Conservation (phyloP, 2,797 vertebrate species). For the Masticophis lateralis region DNA sequence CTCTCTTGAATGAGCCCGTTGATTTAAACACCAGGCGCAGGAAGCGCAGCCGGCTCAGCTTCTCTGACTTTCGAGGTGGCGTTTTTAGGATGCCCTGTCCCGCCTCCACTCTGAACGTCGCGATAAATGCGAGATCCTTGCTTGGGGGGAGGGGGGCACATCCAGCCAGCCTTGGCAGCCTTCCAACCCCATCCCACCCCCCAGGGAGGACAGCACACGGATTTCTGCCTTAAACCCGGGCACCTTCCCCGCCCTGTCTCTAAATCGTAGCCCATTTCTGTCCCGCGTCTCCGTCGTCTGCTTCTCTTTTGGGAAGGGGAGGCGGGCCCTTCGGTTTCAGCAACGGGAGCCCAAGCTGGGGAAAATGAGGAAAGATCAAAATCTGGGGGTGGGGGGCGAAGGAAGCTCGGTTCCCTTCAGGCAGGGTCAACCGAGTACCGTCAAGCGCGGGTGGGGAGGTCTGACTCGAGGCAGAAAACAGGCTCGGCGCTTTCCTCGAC, state of each 20-base stretch:
- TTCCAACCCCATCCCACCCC: background rate
- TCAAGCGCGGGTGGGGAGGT: slow-evolving; percentile 62
- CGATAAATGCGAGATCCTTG: background rate
- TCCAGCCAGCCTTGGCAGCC: background rate
- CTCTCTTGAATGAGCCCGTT: background rate
- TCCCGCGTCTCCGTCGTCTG: background rate
- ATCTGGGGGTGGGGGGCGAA: background rate
- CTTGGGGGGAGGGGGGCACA: fast-evolving
- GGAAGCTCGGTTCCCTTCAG: slow-evolving; percentile 63
- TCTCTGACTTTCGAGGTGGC: background rate
- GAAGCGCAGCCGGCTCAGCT: background rate
- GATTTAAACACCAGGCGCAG: background rate
- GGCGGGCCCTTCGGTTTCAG: background rate
- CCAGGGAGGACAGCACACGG: background rate
- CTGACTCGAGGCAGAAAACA: slow-evolving; percentile 73
- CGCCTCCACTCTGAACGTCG: background rate
- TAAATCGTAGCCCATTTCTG: background rate
- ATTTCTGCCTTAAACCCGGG: too few species aligned
- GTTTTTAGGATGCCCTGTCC: too few species aligned
- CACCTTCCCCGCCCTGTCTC: background rate
- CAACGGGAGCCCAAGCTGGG: background rate
- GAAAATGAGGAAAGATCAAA: slow-evolving; percentile 28
- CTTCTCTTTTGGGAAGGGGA: background rate
- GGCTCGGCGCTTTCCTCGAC: slow-evolving; percentile 82
- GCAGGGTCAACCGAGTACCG: slow-evolving; percentile 68